Evolutionary conservation across 2,797 vertebrate genomes (phyloP).

Genomic region (Picus viridis): DNA sequence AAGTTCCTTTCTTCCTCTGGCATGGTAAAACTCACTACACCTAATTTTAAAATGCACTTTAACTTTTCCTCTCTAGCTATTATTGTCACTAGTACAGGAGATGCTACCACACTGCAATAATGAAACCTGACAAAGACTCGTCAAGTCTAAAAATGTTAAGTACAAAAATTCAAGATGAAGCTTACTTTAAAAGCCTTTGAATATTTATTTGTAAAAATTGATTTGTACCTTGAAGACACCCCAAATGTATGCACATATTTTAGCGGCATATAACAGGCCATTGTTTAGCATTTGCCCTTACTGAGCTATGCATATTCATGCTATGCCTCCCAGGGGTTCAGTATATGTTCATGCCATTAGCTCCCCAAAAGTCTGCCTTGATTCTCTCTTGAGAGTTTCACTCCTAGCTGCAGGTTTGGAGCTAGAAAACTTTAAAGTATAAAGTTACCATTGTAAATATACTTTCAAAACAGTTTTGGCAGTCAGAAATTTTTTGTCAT

Average conservation of each 20-base stretch:
- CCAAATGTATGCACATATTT: neutral
- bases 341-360: neutral
- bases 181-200: neutral
- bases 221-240: neutral
- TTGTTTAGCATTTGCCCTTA: neutral
- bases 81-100: neutral
- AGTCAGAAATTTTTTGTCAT: neutral
- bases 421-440: neutral
- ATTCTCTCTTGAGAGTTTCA: rapidly evolving
- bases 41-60: neutral
- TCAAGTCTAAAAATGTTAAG: neutral
- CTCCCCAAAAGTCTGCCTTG: neutral
- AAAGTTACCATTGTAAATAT: neutral
- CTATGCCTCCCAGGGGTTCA: neutral
- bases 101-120: neutral
- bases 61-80: neutral
- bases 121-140: neutral
- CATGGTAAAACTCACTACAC: neutral
- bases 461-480: neutral
- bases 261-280: neutral
- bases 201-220: neutral
- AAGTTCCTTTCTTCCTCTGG: neutral
- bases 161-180: neutral
- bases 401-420: neutral
- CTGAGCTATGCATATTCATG: neutral